Percentiles rank a stretch among this genome's conserved stretches.
These are phyloP conservation scores for Tragelaphus imberbis DNA, from an alignment of 2,113 vertebrate species.

Conservation along the genomic window DNA sequence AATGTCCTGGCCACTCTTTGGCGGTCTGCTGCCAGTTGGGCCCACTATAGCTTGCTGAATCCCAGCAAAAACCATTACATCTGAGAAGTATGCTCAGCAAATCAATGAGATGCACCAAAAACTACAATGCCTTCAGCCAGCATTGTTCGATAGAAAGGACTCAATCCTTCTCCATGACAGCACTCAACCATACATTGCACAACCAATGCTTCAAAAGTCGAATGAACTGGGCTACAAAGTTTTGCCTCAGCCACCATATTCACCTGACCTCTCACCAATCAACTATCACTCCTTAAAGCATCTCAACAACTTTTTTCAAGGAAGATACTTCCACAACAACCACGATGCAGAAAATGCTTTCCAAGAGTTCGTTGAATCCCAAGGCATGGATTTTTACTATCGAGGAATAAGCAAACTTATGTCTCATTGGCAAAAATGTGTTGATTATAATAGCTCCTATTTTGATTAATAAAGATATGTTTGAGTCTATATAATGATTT, in stretches of 20 bases:
- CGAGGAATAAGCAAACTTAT: neutral
- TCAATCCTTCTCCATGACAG: neutral
- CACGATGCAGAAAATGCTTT: neutral
- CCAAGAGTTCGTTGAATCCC: neutral
- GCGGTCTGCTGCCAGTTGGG: neutral
- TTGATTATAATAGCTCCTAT: neutral
- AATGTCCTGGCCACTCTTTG: neutral
- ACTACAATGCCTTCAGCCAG: neutral
- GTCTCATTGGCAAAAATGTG: neutral
- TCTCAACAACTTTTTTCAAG: neutral
- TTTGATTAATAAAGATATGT: neutral
- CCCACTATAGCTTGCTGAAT: neutral
- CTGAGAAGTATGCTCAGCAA: neutral
- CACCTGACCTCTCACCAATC: neutral
- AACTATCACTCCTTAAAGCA: neutral
- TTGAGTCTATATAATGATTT: neutral
- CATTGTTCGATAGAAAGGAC: neutral
- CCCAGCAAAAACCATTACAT: neutral
- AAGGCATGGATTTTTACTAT: neutral
- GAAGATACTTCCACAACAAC: neutral
- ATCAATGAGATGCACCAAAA: neutral
- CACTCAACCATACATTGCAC: neutral
- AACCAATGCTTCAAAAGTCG: neutral
- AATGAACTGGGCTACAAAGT: neutral
- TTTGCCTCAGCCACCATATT: neutral